Conservation (phyloP, 2,113 vertebrate genomes). For the Macquaria australasica region DNA sequence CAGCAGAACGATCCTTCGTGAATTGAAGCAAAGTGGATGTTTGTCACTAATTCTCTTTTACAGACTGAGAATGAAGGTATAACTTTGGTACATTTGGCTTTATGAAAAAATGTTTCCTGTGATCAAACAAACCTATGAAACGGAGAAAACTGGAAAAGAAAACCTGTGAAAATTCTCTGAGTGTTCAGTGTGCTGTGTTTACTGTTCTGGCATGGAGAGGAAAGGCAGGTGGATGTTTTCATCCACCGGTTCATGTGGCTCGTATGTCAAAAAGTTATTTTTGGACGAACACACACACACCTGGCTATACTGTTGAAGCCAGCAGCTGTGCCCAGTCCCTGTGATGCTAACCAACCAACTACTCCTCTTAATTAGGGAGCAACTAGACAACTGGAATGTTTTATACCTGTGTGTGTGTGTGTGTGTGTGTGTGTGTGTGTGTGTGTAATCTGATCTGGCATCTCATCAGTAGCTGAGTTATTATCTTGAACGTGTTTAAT, state of each 20-base stretch:
- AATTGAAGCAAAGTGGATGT: too few species aligned
- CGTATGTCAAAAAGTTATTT: constrained; percentile 1
- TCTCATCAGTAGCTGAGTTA: constrained; percentile 41
- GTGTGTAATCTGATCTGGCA: constrained; percentile 20
- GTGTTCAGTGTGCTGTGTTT: background rate
- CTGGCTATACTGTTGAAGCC: background rate
- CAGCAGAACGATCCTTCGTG: too few species aligned
- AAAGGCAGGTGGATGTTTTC: background rate
- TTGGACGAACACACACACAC: background rate
- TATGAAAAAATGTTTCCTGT: too few species aligned
- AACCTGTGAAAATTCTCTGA: background rate
- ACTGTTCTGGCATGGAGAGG: background rate
- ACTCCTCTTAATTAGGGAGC: constrained; percentile 34
- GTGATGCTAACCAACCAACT: constrained; percentile 19
- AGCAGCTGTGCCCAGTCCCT: constrained; percentile 21
- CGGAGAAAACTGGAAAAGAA: background rate
- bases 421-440: constrained; percentile 1
- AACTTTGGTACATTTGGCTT: too few species aligned
- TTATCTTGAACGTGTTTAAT: constrained; percentile 46
- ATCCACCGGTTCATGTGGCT: background rate
- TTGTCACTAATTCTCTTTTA: too few species aligned
- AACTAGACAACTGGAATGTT: constrained; percentile 11
- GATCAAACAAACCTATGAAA: too few species aligned
- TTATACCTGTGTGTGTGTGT: background rate
- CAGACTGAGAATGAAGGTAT: too few species aligned